Conservation (phyloP, 2,797 vertebrate genomes). For the Anas georgica region DNA sequence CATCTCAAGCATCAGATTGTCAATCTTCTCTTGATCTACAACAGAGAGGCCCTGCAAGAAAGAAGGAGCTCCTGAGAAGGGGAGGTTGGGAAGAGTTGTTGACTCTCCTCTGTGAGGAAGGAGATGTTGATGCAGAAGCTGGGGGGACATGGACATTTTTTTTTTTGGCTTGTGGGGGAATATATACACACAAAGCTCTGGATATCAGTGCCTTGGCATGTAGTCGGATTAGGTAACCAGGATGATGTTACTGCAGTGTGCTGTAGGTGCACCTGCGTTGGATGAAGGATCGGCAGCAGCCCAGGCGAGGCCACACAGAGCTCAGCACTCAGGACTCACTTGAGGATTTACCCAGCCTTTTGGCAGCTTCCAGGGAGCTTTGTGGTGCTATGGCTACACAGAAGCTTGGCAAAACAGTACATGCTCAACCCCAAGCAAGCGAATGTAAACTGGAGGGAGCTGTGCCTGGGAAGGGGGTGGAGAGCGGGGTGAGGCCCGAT, state of each 20-base stretch:
- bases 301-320: not conserved
- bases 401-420: slow-evolving; percentile 21
- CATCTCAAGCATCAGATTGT: slow-evolving; percentile 80
- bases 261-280: not conserved
- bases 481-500: not conserved
- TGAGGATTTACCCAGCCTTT: not conserved
- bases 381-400: slow-evolving; percentile 26
- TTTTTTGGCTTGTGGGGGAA: not conserved
- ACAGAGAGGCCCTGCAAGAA: slow-evolving; percentile 77
- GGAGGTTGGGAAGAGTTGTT: not conserved
- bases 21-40: slow-evolving; percentile 81
- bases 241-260: not conserved
- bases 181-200: slow-evolving; percentile 44
- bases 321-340: not conserved
- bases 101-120: not conserved
- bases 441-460: not conserved
- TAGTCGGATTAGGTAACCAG: not conserved
- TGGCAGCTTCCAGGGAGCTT: slow-evolving; percentile 50
- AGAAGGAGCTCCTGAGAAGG: slow-evolving; percentile 36
- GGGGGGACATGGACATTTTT: not conserved
- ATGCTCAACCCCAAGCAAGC: slow-evolving; percentile 44
- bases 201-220: not conserved
- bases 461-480: not conserved
- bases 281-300: not conserved
- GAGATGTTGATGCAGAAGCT: not conserved